phyloP scores from a whole-genome alignment of 2,113 vertebrate genomes.

The Takifugu bimaculatus region DNA sequence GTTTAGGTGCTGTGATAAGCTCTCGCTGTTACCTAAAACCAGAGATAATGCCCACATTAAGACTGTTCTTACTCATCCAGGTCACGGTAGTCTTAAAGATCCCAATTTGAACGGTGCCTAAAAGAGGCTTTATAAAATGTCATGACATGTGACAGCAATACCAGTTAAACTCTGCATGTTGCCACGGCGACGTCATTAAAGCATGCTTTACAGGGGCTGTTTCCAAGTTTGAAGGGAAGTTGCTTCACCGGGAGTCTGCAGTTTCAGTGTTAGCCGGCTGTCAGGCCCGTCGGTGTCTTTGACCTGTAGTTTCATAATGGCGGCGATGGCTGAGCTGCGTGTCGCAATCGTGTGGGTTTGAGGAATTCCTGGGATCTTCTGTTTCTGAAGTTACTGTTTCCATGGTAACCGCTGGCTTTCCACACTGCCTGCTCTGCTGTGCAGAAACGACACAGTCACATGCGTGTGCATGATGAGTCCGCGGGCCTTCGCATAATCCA shows the following conservation, averaged over 20 bases:
- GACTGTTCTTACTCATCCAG: too few species aligned
- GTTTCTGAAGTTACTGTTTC: slow-evolving; percentile 53
- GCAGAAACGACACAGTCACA: slow-evolving; percentile 25
- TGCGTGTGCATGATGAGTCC: slow-evolving; percentile 16
- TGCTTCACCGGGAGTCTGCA: slow-evolving; percentile 14
- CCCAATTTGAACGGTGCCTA: too few species aligned
- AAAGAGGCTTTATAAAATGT: too few species aligned
- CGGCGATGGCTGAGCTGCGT: slow-evolving; percentile 8
- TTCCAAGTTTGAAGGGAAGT: neutral
- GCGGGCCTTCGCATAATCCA: neutral
- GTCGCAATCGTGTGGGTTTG: slow-evolving; percentile 32
- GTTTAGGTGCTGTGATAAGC: too few species aligned
- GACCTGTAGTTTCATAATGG: slow-evolving; percentile 4
- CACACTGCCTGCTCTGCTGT: slow-evolving; percentile 24
- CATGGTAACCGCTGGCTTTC: slow-evolving; percentile 57
- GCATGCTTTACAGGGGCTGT: too few species aligned
- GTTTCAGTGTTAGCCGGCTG: slow-evolving; percentile 28
- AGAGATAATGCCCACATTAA: too few species aligned
- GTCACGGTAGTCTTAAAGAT: too few species aligned
- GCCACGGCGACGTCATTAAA: too few species aligned
- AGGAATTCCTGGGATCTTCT: slow-evolving; percentile 69
- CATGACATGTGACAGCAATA: neutral
- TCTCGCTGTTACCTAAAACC: too few species aligned
- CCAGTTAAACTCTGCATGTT: neutral
- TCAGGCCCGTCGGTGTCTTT: slow-evolving; percentile 8